phyloP scores from a whole-genome alignment of 2,888 invertebrate genomes.

The Helobdella robusta region DNA sequence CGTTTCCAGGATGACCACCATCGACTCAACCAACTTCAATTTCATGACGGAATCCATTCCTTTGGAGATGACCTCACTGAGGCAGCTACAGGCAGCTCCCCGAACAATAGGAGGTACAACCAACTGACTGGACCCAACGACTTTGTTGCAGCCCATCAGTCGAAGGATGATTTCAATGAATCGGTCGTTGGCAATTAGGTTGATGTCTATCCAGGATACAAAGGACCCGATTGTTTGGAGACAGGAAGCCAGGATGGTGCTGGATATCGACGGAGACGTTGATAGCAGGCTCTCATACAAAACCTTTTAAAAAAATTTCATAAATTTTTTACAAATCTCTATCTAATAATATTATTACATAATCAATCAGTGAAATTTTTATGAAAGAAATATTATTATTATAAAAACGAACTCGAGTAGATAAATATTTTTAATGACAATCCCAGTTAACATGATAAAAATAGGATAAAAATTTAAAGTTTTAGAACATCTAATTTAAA shows the following conservation, averaged over 20 bases:
- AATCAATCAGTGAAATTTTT: too few species aligned
- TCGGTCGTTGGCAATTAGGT: conserved; percentile 54
- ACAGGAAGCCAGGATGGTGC: conserved; percentile 46
- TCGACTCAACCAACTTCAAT: conserved; percentile 52
- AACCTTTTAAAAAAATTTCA: not conserved
- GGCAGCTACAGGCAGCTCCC: conserved; percentile 54
- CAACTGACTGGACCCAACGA: not conserved
- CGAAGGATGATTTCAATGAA: conserved; percentile 46
- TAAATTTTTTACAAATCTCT: too few species aligned
- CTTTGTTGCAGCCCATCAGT: conserved; percentile 10
- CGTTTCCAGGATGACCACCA: conserved; percentile 49
- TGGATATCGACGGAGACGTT: not conserved
- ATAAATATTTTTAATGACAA: too few species aligned
- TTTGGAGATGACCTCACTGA: conserved; percentile 54
- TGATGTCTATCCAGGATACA: conserved; percentile 57
- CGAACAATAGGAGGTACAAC: conserved; percentile 33
- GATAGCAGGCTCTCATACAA: not conserved
- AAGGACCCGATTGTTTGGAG: conserved; percentile 54
- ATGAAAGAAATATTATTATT: too few species aligned
- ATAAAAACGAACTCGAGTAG: too few species aligned
- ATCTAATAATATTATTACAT: too few species aligned
- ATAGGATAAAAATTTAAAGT: too few species aligned
- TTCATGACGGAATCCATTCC: conserved; percentile 57
- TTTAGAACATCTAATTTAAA: too few species aligned
- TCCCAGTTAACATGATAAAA: too few species aligned